Evolutionary conservation across 2,888 invertebrate genomes (phyloP).

Genomic region (Morinoia aosen): DNA sequence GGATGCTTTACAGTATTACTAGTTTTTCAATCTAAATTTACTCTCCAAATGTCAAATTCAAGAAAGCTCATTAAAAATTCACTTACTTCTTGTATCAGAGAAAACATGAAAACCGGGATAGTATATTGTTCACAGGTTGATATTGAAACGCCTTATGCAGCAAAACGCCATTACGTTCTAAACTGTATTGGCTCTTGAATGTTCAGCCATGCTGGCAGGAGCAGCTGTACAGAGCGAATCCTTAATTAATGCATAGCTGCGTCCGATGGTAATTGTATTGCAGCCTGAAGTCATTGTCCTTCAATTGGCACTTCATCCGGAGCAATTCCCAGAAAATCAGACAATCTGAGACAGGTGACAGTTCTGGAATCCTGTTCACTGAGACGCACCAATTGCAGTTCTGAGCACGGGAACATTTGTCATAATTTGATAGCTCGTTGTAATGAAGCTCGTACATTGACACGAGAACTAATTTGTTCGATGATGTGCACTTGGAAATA

Average conservation of each 20-base stretch:
- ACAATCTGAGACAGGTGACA: conserved; percentile 6
- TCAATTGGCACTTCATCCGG: conserved; percentile 23
- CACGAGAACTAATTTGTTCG: not conserved
- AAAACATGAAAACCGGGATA: not conserved
- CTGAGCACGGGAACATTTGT: not conserved
- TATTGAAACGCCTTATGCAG: not conserved
- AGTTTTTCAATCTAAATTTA: too few species aligned
- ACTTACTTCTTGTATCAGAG: too few species aligned
- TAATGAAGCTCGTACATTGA: not conserved
- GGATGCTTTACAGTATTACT: too few species aligned
- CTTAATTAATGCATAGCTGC: conserved; percentile 37
- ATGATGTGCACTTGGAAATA: not conserved
- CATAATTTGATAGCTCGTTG: not conserved
- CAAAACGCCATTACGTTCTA: not conserved
- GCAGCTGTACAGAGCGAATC: not conserved
- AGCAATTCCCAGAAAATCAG: conserved; percentile 43
- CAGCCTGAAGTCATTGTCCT: conserved; percentile 23
- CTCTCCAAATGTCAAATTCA: too few species aligned
- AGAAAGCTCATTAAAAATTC: too few species aligned
- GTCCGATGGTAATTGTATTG: conserved; percentile 28
- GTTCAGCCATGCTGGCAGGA: not conserved
- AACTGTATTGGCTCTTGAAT: not conserved
- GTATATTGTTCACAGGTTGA: not conserved
- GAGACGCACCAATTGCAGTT: not conserved
- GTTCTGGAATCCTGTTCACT: not conserved